Evolutionary conservation across 2,888 invertebrate genomes (phyloP).

Genomic region (Campaea margaritaria): DNA sequence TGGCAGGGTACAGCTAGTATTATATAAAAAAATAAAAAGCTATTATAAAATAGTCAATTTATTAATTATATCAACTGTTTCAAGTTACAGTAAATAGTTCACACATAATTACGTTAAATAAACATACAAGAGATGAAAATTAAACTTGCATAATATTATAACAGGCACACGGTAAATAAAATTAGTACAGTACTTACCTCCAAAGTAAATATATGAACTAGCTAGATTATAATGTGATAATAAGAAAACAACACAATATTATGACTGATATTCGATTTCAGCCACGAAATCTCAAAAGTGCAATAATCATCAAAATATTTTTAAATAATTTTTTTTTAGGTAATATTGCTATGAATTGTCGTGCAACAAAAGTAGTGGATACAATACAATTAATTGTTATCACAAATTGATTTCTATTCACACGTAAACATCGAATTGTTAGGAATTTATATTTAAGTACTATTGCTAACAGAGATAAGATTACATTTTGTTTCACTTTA

Average conservation of each 20-base stretch:
- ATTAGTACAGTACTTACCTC: slow-evolving; percentile 8
- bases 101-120: slow-evolving; percentile 52
- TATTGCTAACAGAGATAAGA: slow-evolving; percentile 37
- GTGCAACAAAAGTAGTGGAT: slow-evolving; percentile 3
- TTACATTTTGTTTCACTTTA: slow-evolving; percentile 26
- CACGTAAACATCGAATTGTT: slow-evolving; percentile 14
- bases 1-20: too few species aligned
- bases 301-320: too few species aligned
- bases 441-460: slow-evolving; percentile 43
- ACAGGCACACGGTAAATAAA: slow-evolving; percentile 35
- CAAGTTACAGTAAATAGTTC: slow-evolving; percentile 54
- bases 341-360: too few species aligned
- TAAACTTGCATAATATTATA: slow-evolving; percentile 42
- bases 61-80: slow-evolving; percentile 74
- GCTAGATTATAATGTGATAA: slow-evolving; percentile 19
- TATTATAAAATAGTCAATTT: slow-evolving; percentile 75
- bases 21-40: slow-evolving; percentile 61
- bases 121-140: slow-evolving; percentile 43
- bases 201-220: slow-evolving; percentile 20
- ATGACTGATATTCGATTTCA: not conserved
- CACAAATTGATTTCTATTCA: slow-evolving; percentile 23
- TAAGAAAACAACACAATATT: slow-evolving; percentile 18
- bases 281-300: too few species aligned
- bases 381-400: slow-evolving; percentile 19
- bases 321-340: too few species aligned